Base-by-base conservation (phyloP, 2,797 vertebrate genomes). In the Rhinoraja longicauda region DNA sequence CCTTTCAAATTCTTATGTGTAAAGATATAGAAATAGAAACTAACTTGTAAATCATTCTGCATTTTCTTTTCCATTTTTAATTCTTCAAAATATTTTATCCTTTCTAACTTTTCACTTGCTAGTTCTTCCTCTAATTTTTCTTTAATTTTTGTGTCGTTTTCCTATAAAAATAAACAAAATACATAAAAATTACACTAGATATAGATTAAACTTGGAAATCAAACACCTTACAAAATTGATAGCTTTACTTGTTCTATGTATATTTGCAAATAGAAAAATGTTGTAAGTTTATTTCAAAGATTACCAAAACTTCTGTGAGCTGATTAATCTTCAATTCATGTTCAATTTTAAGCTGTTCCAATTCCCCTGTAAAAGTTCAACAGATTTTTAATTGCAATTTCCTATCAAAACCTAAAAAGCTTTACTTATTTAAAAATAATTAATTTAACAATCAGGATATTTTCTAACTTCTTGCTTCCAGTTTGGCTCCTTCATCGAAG, bases 281-380 rank as follows among this genome's bases (percentile, higher is more conserved):
- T 45, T 93, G 6, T 84, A 59, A 62, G 93, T 81, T 57, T 24
- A 73, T 29, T 32, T 93, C 82, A 57, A 67, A 70, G 13, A 93
- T 96, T 97, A 98, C 98, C 96, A 98, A 93, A 93, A 96, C 94
- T 94, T 95, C 95, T 94, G 95, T 95, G 73, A 98, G 94, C 93
- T 95, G 95, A 95, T 97, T 95, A 94, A 98, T 95, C 94, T 98
- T 95, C 75, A 82, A 94, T 94, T 97, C 96, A 95, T 96, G 97
- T 93, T 96, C 95, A 94, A 94, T 94, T 95, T 96, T 97, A 92
- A 96, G 93, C 93, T 96, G 95, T 73, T 93, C 94, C 93, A 96
- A 96, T 94, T 97, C 95, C 94, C 95, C 98, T 99, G 94, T 95
- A 94, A 94, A 94, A 93, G 93, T 95, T 93, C 93, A 94, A 95